phyloP scores from a whole-genome alignment of 2,797 vertebrate genomes.

The Falco columbarius region DNA sequence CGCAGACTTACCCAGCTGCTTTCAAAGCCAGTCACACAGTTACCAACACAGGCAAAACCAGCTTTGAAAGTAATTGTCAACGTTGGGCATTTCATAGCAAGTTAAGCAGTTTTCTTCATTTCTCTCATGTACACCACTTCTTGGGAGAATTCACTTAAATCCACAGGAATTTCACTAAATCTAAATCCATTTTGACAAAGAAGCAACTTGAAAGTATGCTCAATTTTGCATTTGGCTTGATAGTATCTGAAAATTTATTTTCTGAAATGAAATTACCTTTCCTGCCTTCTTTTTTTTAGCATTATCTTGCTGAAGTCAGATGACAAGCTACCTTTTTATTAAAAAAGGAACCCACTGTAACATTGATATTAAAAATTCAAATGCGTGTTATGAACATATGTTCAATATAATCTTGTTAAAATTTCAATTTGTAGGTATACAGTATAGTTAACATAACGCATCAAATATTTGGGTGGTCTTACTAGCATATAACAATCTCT shows the following conservation, averaged over 20 bases:
- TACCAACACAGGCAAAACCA: neutral
- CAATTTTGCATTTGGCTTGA: constrained; percentile 6
- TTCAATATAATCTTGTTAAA: neutral
- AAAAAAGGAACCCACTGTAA: neutral
- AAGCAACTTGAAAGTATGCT: neutral
- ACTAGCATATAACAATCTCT: neutral
- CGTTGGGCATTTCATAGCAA: neutral
- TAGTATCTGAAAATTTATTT: constrained; percentile 6
- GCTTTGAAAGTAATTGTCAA: neutral
- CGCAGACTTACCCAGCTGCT: neutral
- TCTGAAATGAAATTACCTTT: neutral
- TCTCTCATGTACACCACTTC: neutral
- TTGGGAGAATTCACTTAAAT: constrained; percentile 8
- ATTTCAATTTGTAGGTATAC: neutral
- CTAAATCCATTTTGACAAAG: constrained; percentile 12
- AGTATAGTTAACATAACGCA: neutral
- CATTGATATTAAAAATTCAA: neutral
- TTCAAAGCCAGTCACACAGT: neutral
- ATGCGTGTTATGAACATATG: neutral
- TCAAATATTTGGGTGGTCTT: neutral
- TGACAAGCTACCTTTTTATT: neutral
- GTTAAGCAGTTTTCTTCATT: neutral
- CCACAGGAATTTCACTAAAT: neutral
- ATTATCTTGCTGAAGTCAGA: neutral
- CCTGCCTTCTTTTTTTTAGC: neutral